Evolutionary conservation across 2,888 invertebrate species (phyloP).

Genomic region (Achlya flavicornis): DNA sequence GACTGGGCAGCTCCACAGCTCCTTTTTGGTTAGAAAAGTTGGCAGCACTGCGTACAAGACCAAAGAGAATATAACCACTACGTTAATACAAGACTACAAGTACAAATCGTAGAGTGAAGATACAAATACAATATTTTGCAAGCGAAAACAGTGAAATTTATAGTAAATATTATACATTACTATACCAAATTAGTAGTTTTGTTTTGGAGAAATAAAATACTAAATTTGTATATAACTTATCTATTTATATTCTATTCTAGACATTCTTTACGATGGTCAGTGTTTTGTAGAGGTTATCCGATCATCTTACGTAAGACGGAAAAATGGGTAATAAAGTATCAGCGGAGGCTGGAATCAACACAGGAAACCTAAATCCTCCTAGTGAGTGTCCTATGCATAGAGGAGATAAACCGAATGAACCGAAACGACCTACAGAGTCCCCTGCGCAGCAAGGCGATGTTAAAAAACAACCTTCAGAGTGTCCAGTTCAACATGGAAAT

Average conservation of each 20-base stretch:
- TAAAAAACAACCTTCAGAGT: constrained; percentile 81
- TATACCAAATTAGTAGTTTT: neutral
- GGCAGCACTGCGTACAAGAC: too few relatives aligned
- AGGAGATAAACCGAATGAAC: neutral
- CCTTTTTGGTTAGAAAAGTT: too few relatives aligned
- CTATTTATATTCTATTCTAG: constrained; percentile 11
- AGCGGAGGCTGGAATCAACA: constrained; percentile 56
- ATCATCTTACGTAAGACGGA: constrained; percentile 71
- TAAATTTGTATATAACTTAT: neutral
- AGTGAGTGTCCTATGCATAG: constrained; percentile 93
- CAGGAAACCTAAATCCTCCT: constrained; percentile 79
- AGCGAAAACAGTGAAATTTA: neutral
- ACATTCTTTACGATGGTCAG: constrained; percentile 29
- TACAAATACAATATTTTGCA: neutral
- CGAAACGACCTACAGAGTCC: constrained; percentile 15
- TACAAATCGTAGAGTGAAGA: too few relatives aligned
- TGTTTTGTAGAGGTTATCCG: constrained; percentile 51
- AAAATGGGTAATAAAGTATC: constrained; percentile 76
- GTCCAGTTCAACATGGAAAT: constrained; percentile 87
- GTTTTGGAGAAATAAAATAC: neutral
- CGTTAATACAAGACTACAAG: too few relatives aligned
- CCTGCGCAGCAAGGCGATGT: constrained; percentile 21
- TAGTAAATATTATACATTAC: neutral
- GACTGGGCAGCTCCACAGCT: too few relatives aligned
- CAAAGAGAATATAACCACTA: too few relatives aligned